These are phyloP conservation scores for Oegoconia quadripuncta DNA, from an alignment of 2,888 invertebrate genomes.

Conservation along the genomic window DNA sequence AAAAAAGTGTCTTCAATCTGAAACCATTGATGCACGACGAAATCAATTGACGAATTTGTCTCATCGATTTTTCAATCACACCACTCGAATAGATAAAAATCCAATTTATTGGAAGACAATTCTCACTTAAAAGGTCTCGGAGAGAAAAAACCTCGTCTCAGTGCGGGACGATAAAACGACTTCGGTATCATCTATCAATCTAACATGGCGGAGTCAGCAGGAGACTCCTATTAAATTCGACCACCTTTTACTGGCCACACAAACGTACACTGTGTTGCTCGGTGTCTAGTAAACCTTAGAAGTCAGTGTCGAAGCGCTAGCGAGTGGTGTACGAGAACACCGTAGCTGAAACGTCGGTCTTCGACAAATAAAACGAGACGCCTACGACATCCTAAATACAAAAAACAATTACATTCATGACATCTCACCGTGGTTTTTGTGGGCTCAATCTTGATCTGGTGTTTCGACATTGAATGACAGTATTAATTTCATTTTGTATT, in stretches of 20 bases:
- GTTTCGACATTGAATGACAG: slow-evolving; percentile 58
- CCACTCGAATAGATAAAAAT: slow-evolving; percentile 51
- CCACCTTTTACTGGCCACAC: slow-evolving; percentile 25
- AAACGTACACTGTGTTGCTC: slow-evolving; percentile 21
- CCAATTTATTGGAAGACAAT: slow-evolving; percentile 65
- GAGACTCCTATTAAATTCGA: slow-evolving; percentile 59
- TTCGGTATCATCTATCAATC: slow-evolving; percentile 70
- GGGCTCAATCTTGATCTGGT: slow-evolving; percentile 37
- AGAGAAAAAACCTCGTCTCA: slow-evolving; percentile 42
- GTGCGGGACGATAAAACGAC: slow-evolving; percentile 38
- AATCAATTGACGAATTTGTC: slow-evolving; percentile 22
- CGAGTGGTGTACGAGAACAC: slow-evolving; percentile 17
- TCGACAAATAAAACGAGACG: slow-evolving; percentile 44
- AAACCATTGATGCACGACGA: slow-evolving; percentile 8
- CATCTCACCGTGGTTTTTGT: slow-evolving; percentile 44
- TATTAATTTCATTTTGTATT: slow-evolving; percentile 51
- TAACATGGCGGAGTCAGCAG: slow-evolving; percentile 60
- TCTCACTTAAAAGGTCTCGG: slow-evolving; percentile 59
- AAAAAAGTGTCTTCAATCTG: slow-evolving; percentile 1
- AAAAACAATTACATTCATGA: slow-evolving; percentile 60
- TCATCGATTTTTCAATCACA: slow-evolving; percentile 36
- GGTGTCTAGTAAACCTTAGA: slow-evolving; percentile 9
- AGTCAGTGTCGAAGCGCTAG: neutral
- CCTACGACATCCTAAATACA: slow-evolving; percentile 47
- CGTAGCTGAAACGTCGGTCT: slow-evolving; percentile 28